Conservation (phyloP, 64 coral and sea anemone species). For the Pachyseris speciosa region DNA sequence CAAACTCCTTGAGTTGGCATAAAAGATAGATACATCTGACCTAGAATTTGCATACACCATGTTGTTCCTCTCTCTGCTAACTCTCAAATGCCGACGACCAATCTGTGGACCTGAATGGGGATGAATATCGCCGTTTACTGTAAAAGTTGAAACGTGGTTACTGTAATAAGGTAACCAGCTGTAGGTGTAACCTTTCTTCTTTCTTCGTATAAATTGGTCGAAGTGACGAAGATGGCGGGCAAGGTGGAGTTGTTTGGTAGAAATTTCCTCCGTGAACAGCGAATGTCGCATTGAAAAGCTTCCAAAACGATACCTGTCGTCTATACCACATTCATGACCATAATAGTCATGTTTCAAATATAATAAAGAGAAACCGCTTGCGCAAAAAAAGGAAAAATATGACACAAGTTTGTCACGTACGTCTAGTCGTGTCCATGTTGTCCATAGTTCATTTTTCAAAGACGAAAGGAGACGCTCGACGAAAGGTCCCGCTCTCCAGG, state of each 20-base stretch:
- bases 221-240: neutral
- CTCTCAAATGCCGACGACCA: too few species aligned
- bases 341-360: too few species aligned
- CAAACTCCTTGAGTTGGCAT: slow-evolving; percentile 49
- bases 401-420: too few species aligned
- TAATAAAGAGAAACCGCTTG: too few species aligned
- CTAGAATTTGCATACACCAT: neutral
- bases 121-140: neutral
- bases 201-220: neutral
- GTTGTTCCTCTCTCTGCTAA: neutral
- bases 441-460: too few species aligned
- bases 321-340: too few species aligned
- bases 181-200: neutral
- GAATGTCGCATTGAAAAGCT: neutral
- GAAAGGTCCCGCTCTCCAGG: too few species aligned
- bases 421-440: too few species aligned
- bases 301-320: too few species aligned
- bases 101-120: neutral
- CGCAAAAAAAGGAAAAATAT: too few species aligned
- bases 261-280: neutral
- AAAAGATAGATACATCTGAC: slow-evolving; percentile 8
- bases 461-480: too few species aligned
- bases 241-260: neutral
- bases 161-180: neutral
- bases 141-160: neutral